Conservation (phyloP, 2,888 invertebrate genomes). For the Scelioninae gen. 1 region DNA sequence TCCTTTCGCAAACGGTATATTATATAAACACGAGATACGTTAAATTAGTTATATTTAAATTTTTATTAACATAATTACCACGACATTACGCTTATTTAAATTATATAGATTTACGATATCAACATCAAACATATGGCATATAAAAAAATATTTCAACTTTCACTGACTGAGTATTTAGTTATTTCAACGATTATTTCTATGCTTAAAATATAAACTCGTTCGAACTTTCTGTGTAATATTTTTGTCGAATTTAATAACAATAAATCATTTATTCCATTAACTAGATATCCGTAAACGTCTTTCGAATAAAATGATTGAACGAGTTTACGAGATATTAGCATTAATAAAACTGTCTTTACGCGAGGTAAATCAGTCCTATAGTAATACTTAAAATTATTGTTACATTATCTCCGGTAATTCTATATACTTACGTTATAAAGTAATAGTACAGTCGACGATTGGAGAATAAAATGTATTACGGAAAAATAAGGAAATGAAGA, state of each 20-base stretch:
- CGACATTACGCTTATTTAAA: no score
- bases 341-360: neutral
- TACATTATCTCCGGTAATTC: neutral
- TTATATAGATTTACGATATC: no score
- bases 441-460: neutral
- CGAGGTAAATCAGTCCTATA: neutral
- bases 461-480: neutral
- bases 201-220: no score
- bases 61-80: no score
- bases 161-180: no score
- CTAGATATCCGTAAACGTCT: neutral
- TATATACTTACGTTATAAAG: neutral
- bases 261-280: neutral
- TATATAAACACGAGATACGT: no score
- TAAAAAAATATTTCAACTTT: no score
- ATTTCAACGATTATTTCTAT: no score
- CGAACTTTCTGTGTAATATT: neutral
- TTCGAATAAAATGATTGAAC: neutral
- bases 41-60: no score
- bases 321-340: neutral
- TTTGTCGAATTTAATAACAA: neutral
- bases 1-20: no score
- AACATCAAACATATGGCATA: no score
- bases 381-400: neutral
- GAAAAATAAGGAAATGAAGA: neutral